Evolutionary conservation across 2,113 vertebrate genomes (phyloP), one percentile per base, ranked within the genome.

Genomic region (Hemibagrus wyckioides): DNA sequence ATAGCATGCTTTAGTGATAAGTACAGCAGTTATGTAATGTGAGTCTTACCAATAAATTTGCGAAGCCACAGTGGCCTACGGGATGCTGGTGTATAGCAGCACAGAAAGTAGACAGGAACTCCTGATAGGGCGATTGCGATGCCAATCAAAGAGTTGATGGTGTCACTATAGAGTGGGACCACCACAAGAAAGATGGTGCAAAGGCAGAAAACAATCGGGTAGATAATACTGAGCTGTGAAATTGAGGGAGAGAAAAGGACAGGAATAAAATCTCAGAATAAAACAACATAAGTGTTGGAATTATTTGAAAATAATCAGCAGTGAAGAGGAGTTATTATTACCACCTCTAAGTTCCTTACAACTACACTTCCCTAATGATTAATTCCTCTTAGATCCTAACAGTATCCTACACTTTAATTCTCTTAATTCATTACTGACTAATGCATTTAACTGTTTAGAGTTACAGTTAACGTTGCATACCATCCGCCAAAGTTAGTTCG

Each of bases 151-250:
- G 97, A 97, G 92, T 97, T 98, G 90, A 96, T 63, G 39, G 96
- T 96, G 87, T 98, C 97, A 0, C 96, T 98, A 92, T 97, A 98
- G 82, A 98, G 95, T 0, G 97, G 97, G 19, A 98, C 96, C 1
- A 95, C 96, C 92, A 98, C 97, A 90, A 98, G 95, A 94, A 98
- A 98, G 90, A 98, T 1, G 36, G 97, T 97, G 88, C 96, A 97
- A 33, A 98, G 85, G 88, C 97, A 98, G 94, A 98, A 98, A 75
- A 97, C 11, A 81, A 97, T 92, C 52, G 97, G 97, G 92, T 95
- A 98, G 92, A 97, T 57, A 57, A 98, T 91, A 88, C 95, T 98
- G 87, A 98, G 95, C 97, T 96, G 94, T 0, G 61, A 56, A 85
- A 65, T 7, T 75, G 1, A 83, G 39, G 73, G 33, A 44, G 19